Conservation (phyloP, 2,113 vertebrate species). For the Oenanthe oenanthe region DNA sequence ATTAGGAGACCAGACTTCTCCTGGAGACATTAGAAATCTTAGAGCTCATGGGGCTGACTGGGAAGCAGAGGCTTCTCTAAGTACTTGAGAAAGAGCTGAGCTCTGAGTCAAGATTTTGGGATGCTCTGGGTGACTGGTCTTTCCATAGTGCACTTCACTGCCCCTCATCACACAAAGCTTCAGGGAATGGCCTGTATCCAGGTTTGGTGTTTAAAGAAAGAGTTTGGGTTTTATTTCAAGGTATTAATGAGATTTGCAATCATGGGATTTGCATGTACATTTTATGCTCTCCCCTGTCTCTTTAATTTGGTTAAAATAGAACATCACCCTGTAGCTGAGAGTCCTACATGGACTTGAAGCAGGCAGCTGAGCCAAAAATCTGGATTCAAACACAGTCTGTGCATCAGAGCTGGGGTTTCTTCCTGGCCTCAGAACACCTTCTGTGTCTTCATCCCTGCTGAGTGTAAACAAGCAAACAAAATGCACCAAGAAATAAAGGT, state of each 20-base stretch:
- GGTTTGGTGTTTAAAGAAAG: background rate
- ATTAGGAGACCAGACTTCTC: background rate
- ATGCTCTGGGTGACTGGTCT: background rate
- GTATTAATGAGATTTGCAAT: background rate
- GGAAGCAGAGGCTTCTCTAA: background rate
- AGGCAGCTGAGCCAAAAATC: background rate
- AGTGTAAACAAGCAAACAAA: background rate
- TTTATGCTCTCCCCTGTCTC: background rate
- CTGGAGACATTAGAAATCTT: background rate
- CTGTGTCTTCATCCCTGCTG: background rate
- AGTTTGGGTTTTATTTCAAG: background rate
- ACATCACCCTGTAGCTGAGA: background rate
- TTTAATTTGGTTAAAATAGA: background rate
- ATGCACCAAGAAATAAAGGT: background rate
- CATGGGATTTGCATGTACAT: background rate
- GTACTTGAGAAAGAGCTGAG: background rate
- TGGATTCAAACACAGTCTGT: background rate
- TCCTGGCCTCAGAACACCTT: background rate
- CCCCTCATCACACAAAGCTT: background rate
- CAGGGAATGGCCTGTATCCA: background rate
- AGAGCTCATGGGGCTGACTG: background rate
- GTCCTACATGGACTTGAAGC: background rate
- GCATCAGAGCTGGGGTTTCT: background rate
- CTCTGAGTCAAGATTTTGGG: background rate
- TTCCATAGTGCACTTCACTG: background rate